These are phyloP conservation scores for Urocolius indicus DNA, from an alignment of 2,113 vertebrate species.

Conservation along the genomic window DNA sequence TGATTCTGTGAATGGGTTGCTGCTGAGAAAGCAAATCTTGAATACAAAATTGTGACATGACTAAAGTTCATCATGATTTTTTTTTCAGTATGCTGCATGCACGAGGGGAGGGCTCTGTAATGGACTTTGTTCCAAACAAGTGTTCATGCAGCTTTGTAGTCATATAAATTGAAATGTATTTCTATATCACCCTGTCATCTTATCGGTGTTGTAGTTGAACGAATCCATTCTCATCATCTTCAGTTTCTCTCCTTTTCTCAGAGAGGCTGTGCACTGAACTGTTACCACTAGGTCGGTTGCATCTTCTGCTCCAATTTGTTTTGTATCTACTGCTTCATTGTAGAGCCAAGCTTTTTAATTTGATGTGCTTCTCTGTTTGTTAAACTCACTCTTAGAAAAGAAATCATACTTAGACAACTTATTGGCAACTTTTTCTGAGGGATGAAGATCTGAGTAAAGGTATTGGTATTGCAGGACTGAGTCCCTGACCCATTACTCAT, in stretches of 20 bases:
- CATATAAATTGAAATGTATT: background rate
- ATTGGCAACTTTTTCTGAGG: background rate
- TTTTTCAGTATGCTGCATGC: background rate
- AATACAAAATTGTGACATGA: background rate
- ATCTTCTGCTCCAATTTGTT: background rate
- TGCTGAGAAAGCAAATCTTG: background rate
- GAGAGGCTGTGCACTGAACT: background rate
- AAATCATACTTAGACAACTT: too few relatives aligned
- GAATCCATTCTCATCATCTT: background rate
- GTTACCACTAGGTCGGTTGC: background rate
- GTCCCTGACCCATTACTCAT: fast-evolving
- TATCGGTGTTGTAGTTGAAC: background rate
- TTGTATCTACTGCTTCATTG: fast-evolving
- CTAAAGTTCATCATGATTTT: background rate
- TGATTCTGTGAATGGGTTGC: background rate
- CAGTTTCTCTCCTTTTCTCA: background rate
- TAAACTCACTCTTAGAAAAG: background rate
- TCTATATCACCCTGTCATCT: background rate
- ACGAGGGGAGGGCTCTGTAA: fast-evolving
- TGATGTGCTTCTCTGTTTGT: background rate
- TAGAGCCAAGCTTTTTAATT: background rate
- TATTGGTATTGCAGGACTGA: background rate
- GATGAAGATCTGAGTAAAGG: background rate
- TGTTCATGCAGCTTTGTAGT: background rate
- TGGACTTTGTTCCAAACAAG: fast-evolving